Evolutionary conservation across 2,888 invertebrate genomes (phyloP).

Genomic region (Polymixis lichenea): DNA sequence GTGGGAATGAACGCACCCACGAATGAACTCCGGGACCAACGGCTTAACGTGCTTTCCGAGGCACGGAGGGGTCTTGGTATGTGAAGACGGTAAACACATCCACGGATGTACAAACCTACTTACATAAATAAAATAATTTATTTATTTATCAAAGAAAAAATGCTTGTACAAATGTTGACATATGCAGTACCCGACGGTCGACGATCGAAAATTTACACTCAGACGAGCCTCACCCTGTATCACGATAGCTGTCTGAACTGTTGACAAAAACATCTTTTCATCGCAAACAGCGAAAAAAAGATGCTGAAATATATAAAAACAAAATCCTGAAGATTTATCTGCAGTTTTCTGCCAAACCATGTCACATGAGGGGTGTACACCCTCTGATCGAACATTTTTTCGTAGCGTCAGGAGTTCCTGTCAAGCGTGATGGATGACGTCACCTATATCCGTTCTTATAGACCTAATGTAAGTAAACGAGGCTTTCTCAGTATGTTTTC

Average conservation of each 20-base stretch:
- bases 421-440: conserved; percentile 57
- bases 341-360: conserved; percentile 4
- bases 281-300: background rate
- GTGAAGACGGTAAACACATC: too few relatives aligned
- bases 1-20: too few relatives aligned
- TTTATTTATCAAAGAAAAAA: too few relatives aligned
- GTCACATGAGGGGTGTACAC: conserved; percentile 17
- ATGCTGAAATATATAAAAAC: background rate
- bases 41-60: too few relatives aligned
- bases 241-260: background rate
- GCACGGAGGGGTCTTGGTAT: too few relatives aligned
- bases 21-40: too few relatives aligned
- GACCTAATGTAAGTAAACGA: conserved; percentile 31
- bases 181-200: background rate
- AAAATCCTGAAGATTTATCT: conserved; percentile 9
- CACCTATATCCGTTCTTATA: conserved; percentile 43
- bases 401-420: conserved; percentile 39
- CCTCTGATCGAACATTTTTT: conserved; percentile 53
- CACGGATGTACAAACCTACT: too few relatives aligned
- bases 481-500: conserved; percentile 29
- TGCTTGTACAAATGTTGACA: background rate
- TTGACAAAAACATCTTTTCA: background rate
- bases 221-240: background rate
- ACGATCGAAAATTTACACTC: background rate
- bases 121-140: too few relatives aligned